Evolutionary conservation across 1,140 invertebrate species (phyloP).

Genomic region (Drosophila pachea): DNA sequence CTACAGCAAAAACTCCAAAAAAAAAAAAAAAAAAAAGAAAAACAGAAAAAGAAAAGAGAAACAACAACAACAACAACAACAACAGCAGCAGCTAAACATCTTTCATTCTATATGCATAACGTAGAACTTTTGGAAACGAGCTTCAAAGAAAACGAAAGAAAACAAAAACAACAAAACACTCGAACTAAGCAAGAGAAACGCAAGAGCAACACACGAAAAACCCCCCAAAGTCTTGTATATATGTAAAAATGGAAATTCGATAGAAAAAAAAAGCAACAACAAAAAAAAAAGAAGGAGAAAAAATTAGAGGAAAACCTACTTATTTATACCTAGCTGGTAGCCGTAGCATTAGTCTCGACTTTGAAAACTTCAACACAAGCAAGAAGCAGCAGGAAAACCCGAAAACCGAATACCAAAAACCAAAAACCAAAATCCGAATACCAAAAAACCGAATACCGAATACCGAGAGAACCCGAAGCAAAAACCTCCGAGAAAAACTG

Average conservation of each 20-base stretch:
- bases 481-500: constrained; percentile 72
- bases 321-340: constrained; percentile 65
- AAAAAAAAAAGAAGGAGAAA: neutral
- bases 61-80: too few relatives aligned
- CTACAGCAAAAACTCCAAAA: constrained; percentile 11
- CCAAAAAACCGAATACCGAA: constrained; percentile 33
- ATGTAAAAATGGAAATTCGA: constrained; percentile 56
- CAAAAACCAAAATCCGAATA: constrained; percentile 7
- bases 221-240: constrained; percentile 56
- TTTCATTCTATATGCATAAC: constrained; percentile 6
- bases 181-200: constrained; percentile 1
- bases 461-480: constrained; percentile 7
- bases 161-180: constrained; percentile 12
- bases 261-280: neutral
- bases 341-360: constrained; percentile 67
- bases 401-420: constrained; percentile 20
- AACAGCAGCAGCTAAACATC: too few relatives aligned
- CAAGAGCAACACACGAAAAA: constrained; percentile 22
- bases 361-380: constrained; percentile 50
- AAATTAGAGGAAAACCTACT: constrained; percentile 12
- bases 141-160: constrained; percentile 51
- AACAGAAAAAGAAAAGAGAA: too few relatives aligned
- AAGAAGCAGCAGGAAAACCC: constrained; percentile 18
- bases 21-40: too few relatives aligned
- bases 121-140: constrained; percentile 61